Conservation (phyloP, 2,113 vertebrate genomes). For the Carettochelys insculpta region DNA sequence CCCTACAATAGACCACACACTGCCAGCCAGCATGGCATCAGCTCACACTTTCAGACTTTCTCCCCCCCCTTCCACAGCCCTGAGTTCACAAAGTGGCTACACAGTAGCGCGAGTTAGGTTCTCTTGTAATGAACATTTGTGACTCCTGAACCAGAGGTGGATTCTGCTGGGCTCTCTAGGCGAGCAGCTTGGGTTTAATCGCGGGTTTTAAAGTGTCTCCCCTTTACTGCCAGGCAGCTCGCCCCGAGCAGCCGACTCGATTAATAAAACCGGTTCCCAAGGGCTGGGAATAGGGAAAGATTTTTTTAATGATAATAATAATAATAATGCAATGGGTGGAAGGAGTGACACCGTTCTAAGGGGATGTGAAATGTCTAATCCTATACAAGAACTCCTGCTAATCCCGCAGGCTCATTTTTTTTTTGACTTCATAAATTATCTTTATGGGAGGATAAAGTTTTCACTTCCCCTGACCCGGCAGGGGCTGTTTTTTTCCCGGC, state of each 20-base stretch:
- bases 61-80: slow-evolving; percentile 75
- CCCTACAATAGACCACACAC: slow-evolving; percentile 97
- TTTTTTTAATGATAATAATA: too few species aligned
- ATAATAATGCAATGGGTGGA: background rate
- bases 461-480: background rate
- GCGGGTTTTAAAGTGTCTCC: slow-evolving; percentile 55
- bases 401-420: slow-evolving; percentile 64
- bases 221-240: slow-evolving; percentile 36
- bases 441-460: slow-evolving; percentile 42
- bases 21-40: slow-evolving; percentile 95
- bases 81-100: slow-evolving; percentile 84
- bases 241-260: background rate
- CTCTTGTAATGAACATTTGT: slow-evolving; percentile 81
- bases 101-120: slow-evolving; percentile 77
- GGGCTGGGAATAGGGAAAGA: background rate
- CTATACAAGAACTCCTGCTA: slow-evolving; percentile 66
- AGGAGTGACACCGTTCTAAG: slow-evolving; percentile 47
- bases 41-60: slow-evolving; percentile 81
- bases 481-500: background rate
- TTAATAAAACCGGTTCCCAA: slow-evolving; percentile 29
- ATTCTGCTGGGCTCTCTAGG: slow-evolving; percentile 70
- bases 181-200: slow-evolving; percentile 69
- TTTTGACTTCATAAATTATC: slow-evolving; percentile 36
- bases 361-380: slow-evolving; percentile 67
- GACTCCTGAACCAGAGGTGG: slow-evolving; percentile 76